Evolutionary conservation across 2,888 invertebrate genomes (phyloP).

Genomic region (Cacoxenus indagator): DNA sequence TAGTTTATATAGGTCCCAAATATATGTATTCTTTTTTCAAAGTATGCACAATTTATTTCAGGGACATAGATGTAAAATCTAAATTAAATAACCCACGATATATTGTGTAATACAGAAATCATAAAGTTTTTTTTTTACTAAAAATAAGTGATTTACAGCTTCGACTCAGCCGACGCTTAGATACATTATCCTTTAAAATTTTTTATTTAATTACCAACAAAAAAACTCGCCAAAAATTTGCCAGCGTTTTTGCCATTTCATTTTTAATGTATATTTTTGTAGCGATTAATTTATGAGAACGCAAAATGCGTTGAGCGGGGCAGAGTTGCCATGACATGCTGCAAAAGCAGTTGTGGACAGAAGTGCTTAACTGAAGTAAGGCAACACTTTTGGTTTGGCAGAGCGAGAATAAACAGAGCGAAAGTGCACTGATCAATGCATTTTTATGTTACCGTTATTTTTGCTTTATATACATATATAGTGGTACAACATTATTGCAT

Average conservation of each 20-base stretch:
- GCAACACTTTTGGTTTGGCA: neutral
- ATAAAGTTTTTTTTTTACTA: too few species aligned
- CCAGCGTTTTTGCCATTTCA: neutral
- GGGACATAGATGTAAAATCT: too few species aligned
- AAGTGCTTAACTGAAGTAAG: neutral
- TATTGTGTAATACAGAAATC: too few species aligned
- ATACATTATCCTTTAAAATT: neutral
- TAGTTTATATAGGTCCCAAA: too few species aligned
- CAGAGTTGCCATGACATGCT: slow-evolving; percentile 1
- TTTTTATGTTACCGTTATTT: slow-evolving; percentile 58
- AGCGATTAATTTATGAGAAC: slow-evolving; percentile 11
- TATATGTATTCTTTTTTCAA: too few species aligned
- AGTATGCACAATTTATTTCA: too few species aligned
- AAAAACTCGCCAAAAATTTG: neutral
- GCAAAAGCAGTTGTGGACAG: neutral
- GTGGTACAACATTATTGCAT: slow-evolving; percentile 39
- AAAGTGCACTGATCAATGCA: neutral
- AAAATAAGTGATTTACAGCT: neutral
- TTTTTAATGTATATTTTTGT: neutral
- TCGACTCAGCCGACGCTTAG: neutral
- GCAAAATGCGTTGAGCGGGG: neutral
- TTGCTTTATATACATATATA: slow-evolving; percentile 33
- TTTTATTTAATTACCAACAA: neutral
- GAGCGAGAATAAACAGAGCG: too few species aligned
- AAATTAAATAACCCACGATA: too few species aligned